These are phyloP conservation scores for Grammomys surdaster DNA, from an alignment of 2,113 vertebrate species.

Conservation along the genomic window DNA sequence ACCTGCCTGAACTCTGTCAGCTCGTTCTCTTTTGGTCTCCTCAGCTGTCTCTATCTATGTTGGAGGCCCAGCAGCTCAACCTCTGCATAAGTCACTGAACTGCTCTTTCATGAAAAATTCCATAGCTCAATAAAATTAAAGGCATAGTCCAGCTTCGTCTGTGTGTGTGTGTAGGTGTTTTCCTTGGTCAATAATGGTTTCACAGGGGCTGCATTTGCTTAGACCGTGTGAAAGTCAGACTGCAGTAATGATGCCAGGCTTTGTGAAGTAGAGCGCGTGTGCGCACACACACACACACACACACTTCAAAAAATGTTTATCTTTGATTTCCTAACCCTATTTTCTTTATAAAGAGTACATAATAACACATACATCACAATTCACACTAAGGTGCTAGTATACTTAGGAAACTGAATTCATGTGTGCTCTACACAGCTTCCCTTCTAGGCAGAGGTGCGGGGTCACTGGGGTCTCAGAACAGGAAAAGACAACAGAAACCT, in stretches of 20 bases:
- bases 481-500: not conserved
- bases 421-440: not conserved
- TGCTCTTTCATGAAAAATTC: conserved; percentile 29
- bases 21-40: not conserved
- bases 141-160: not conserved
- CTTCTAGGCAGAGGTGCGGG: not conserved
- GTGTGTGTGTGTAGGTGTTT: not conserved
- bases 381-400: not conserved
- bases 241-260: not conserved
- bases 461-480: not conserved
- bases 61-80: not conserved
- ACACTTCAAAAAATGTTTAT: not conserved
- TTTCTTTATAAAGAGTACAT: no score
- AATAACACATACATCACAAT: no score
- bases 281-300: not conserved
- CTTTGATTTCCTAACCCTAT: no score
- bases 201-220: not conserved
- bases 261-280: no score
- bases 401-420: not conserved
- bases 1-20: not conserved
- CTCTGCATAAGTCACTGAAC: conserved; percentile 7
- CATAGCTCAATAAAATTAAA: conserved; percentile 72
- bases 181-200: not conserved
- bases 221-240: conserved; percentile 9
- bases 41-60: not conserved